These are phyloP conservation scores for Leptinotarsa tumamoca DNA, from an alignment of 2,888 invertebrate species.

Conservation along the genomic window DNA sequence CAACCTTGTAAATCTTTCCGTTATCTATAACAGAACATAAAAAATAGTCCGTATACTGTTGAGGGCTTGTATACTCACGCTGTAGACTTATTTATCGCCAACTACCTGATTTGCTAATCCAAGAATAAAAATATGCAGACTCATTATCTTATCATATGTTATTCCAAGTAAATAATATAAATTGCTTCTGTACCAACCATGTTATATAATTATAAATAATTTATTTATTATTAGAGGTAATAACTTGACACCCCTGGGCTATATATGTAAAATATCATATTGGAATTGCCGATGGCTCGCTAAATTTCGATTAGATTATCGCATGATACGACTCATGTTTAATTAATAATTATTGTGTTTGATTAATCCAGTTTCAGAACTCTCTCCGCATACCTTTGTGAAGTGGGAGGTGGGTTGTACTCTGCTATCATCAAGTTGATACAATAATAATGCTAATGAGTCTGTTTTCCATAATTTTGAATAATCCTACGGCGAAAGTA, in stretches of 20 bases:
- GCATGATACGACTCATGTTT: slow-evolving; percentile 16
- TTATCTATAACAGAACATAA: neutral
- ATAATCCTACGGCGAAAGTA: neutral
- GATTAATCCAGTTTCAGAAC: slow-evolving; percentile 14
- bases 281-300: slow-evolving; percentile 12
- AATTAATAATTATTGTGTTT: slow-evolving; percentile 12
- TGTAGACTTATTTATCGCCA: neutral
- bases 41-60: neutral
- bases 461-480: neutral
- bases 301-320: slow-evolving; percentile 11
- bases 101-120: neutral
- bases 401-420: slow-evolving; percentile 10
- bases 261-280: slow-evolving; percentile 26
- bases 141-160: slow-evolving; percentile 8
- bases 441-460: neutral
- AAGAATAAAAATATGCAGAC: neutral
- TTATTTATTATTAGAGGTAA: slow-evolving; percentile 18
- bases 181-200: neutral
- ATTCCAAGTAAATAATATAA: slow-evolving; percentile 17
- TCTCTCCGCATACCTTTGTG: neutral
- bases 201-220: slow-evolving; percentile 25
- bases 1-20: slow-evolving; percentile 6
- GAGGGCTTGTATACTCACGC: neutral
- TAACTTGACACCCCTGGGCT: slow-evolving; percentile 20
- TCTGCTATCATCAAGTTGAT: neutral